Evolutionary conservation across 2,888 invertebrate genomes (phyloP).

Genomic region (Drosophila pegasa): DNA sequence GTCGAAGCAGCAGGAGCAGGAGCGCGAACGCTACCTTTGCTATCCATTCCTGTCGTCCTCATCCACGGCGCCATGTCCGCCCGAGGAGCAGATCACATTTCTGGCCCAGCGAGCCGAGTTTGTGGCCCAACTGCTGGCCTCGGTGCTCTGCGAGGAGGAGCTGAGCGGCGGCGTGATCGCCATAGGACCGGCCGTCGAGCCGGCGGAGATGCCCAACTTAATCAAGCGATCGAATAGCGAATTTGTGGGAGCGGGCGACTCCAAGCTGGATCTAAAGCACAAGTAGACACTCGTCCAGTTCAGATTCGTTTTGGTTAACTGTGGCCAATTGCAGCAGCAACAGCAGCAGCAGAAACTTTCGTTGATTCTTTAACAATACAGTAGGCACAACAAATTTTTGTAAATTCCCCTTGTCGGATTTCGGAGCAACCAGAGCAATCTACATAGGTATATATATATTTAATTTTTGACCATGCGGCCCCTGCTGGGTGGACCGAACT

Average conservation of each 20-base stretch:
- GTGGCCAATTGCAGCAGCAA: neutral
- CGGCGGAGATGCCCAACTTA: constrained; percentile 7
- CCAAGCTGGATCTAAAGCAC: constrained; percentile 40
- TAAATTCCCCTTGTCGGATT: constrained; percentile 14
- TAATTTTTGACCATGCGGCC: constrained; percentile 10
- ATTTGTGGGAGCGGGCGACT: constrained; percentile 59
- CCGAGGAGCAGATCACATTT: constrained; percentile 41
- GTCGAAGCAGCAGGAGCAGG: constrained; percentile 33
- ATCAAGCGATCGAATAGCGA: constrained; percentile 35
- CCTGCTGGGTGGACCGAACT: neutral
- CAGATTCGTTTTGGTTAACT: constrained; percentile 18
- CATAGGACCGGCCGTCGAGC: neutral
- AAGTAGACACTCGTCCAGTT: constrained; percentile 13
- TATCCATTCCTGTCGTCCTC: constrained; percentile 33
- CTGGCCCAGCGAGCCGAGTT: constrained; percentile 61
- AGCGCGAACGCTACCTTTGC: constrained; percentile 58
- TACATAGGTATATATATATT: neutral
- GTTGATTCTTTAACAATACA: constrained; percentile 17
- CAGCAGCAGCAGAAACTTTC: constrained; percentile 14
- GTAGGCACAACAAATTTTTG: constrained; percentile 35
- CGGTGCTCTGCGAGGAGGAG: constrained; percentile 60
- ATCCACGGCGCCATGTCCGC: neutral
- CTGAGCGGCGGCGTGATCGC: constrained; percentile 17
- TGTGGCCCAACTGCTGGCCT: constrained; percentile 61
- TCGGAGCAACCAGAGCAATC: neutral